Evolutionary conservation across 37 sponge, comb jelly and placozoan genomes (phyloP).

Genomic region (Bolinopsis microptera): DNA sequence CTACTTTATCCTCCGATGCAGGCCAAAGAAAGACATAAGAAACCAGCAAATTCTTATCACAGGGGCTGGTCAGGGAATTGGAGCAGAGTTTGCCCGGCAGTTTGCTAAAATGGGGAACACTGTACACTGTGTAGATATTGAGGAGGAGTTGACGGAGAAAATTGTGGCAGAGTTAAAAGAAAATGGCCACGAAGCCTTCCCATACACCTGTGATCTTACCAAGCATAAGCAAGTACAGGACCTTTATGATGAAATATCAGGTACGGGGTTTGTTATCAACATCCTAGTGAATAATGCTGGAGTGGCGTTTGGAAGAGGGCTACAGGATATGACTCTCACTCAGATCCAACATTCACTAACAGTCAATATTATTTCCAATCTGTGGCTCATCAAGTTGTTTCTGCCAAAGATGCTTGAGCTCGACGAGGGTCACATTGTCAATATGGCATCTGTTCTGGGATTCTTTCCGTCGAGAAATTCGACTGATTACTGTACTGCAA

Average conservation of each 20-base stretch:
- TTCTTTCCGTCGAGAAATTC: too few species aligned
- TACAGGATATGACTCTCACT: not conserved
- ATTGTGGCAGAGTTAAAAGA: not conserved
- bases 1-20: not conserved
- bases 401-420: slow-evolving; percentile 21
- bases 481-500: too few species aligned
- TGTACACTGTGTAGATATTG: not conserved
- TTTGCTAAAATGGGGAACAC: slow-evolving; percentile 10
- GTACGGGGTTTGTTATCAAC: not conserved
- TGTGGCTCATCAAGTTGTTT: not conserved
- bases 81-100: too few species aligned
- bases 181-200: not conserved
- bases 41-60: not conserved
- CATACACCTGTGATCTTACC: slow-evolving; percentile 20
- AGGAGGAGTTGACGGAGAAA: not conserved
- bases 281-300: too few species aligned
- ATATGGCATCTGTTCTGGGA: slow-evolving; percentile 3
- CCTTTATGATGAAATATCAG: not conserved
- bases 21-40: not conserved
- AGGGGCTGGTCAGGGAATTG: too few species aligned
- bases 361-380: not conserved
- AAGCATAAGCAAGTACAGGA: not conserved
- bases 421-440: not conserved
- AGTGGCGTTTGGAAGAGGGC: not conserved
- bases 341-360: not conserved